phyloP scores from a whole-genome alignment of 1,140 invertebrate genomes.

The Procambarus clarkii region DNA sequence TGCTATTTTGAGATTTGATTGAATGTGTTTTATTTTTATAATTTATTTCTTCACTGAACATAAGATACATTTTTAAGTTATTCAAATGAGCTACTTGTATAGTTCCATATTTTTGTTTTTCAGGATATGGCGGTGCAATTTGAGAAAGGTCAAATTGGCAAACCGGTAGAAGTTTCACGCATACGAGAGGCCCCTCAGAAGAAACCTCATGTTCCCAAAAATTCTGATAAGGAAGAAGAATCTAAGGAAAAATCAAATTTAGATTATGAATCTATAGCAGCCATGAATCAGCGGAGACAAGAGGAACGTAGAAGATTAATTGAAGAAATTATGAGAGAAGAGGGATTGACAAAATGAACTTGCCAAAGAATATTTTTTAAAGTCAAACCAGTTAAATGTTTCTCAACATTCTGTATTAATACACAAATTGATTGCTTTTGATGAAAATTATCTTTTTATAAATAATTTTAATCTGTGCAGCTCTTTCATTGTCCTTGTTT shows the following conservation, averaged over 20 bases:
- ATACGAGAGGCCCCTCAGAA: conserved; percentile 12
- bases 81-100: not conserved
- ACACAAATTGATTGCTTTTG: too few species aligned
- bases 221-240: not conserved
- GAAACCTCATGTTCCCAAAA: not conserved
- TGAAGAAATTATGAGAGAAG: conserved; percentile 58
- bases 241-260: conserved; percentile 1
- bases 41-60: too few species aligned
- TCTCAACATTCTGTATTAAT: too few species aligned
- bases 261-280: conserved; percentile 66
- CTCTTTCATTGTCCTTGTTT: not conserved
- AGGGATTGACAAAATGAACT: conserved; percentile 24
- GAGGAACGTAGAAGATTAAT: conserved; percentile 60
- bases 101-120: not conserved
- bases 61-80: not conserved
- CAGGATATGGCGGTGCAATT: conserved; percentile 70
- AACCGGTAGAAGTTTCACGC: conserved; percentile 49
- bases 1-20: too few species aligned
- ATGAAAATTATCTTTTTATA: too few species aligned
- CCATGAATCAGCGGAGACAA: conserved; percentile 66
- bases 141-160: conserved; percentile 59
- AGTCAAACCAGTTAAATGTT: not conserved
- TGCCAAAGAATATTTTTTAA: not conserved
- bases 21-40: too few species aligned
- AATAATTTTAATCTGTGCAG: too few species aligned